Evolutionary conservation across 64 coral and sea anemone genomes (phyloP), one percentile per base, ranked within the genome.

Genomic region (Porites lutea): DNA sequence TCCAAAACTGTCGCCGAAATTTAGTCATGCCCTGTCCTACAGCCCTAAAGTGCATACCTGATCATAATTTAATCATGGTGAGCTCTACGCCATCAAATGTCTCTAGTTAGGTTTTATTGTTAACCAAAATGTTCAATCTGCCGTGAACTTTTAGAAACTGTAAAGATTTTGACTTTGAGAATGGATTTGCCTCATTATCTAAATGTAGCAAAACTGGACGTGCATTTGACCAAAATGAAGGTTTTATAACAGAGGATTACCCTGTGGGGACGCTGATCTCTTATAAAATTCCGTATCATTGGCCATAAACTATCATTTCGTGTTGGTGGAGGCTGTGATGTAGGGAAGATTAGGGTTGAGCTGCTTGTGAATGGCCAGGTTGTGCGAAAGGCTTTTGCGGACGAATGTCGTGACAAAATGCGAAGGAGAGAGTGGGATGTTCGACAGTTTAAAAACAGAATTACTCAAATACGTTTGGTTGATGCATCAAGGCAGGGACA

Each of bases 231-330:
- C 60, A 86, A 27, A 72, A 71, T 12, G 91, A 83, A 0, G 68
- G 74, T 12, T 13, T 88, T 65, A 22, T 37, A 37, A 37, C 64
- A 22, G 92, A 86, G 14, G 92, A 93, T 37, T 4, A 79, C 10
- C 92, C 92, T 48, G 67, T 59, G 55, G 92, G 92, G 14, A 93
- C 85, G 8, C 75, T 88, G 5, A 93, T 77, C 0, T 93, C 92
- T 13, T 86, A 37, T 86, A 46, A 78, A 81, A 20, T 93, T 93
- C 37, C 62, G 48, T 16, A 93, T 93, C 58, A 72, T 61, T 68
- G 85, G 83, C 21, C 48, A 62, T 13, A 53, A 87, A 59, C 65
- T 92, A 14, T 66, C 70, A 3, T 92, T 92, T 75, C 74, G 87
- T 9, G 43, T 92, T 3, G 91, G 91, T 7, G 91, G 91, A 4